These are phyloP conservation scores for Brachyptera putata DNA, from an alignment of 2,888 invertebrate species.

Conservation along the genomic window DNA sequence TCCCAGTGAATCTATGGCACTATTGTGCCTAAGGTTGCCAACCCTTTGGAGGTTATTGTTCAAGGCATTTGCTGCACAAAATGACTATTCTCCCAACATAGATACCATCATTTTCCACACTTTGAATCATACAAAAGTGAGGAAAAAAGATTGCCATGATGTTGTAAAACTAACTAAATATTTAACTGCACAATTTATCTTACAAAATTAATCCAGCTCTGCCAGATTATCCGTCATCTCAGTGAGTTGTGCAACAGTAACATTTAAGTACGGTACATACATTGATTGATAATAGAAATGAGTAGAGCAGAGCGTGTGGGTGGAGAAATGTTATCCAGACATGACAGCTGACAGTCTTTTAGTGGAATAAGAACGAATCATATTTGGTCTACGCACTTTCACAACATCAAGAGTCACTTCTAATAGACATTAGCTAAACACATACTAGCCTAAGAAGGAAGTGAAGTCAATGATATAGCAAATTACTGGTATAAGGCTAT, in stretches of 20 bases:
- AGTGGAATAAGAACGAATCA: slow-evolving; percentile 10
- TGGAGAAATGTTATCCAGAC: slow-evolving; percentile 11
- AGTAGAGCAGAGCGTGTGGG: slow-evolving; percentile 15
- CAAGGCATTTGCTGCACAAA: too few relatives aligned
- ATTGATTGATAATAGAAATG: slow-evolving; percentile 15
- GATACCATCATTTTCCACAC: too few relatives aligned
- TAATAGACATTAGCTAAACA: slow-evolving; percentile 20
- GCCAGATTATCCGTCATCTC: background rate
- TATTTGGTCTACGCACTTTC: slow-evolving; percentile 7
- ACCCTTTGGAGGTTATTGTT: too few relatives aligned
- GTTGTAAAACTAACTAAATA: too few relatives aligned
- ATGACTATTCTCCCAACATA: too few relatives aligned
- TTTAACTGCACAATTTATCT: too few relatives aligned
- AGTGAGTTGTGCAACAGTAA: slow-evolving; percentile 10
- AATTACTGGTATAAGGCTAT: slow-evolving; percentile 17
- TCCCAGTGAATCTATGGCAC: too few relatives aligned
- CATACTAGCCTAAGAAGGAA: slow-evolving; percentile 20
- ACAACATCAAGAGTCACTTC: slow-evolving; percentile 19
- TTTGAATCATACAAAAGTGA: too few relatives aligned
- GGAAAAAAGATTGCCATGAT: too few relatives aligned
- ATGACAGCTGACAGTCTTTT: slow-evolving; percentile 1
- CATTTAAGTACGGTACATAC: slow-evolving; percentile 19
- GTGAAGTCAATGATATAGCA: slow-evolving; percentile 17
- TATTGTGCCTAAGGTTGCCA: too few relatives aligned
- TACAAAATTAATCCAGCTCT: too few relatives aligned